A percentile compares a stretch with the other conserved stretches of the same genome.
Evolutionary conservation across 1,140 invertebrate species (phyloP).

Genomic region (Pogonomyrmex californicus): DNA sequence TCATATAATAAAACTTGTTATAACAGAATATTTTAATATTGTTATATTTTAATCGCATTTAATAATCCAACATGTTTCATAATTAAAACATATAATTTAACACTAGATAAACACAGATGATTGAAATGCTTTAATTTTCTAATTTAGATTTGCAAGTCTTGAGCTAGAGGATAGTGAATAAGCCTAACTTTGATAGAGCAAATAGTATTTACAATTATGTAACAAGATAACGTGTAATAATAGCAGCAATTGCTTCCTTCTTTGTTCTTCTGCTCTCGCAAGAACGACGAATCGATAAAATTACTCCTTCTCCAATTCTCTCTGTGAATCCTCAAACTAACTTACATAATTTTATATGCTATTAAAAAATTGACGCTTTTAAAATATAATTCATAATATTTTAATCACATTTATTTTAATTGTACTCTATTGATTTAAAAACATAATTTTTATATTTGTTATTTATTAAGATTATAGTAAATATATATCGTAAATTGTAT

Average conservation of each 20-base stretch:
- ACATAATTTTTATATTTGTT: too few relatives aligned
- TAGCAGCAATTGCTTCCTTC: constrained; percentile 13
- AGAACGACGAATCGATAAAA: neutral
- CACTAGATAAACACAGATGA: neutral
- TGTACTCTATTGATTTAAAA: too few relatives aligned
- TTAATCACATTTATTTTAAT: too few relatives aligned
- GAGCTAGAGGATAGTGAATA: neutral
- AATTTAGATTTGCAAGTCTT: constrained; percentile 4
- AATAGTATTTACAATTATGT: constrained; percentile 28
- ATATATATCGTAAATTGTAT: neutral
- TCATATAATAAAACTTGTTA: neutral
- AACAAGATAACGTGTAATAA: constrained; percentile 47
- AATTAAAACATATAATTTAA: neutral
- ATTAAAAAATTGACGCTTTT: neutral
- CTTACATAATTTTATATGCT: neutral
- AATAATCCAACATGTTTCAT: neutral
- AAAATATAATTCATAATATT: neutral
- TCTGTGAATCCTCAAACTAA: neutral
- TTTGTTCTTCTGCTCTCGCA: constrained; percentile 17
- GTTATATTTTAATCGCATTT: neutral
- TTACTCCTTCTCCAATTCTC: neutral
- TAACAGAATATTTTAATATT: constrained; percentile 16
- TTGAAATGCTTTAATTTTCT: neutral
- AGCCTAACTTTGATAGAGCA: constrained; percentile 1
- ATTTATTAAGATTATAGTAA: neutral